Percentiles rank a stretch among this genome's conserved stretches.
phyloP scores from a whole-genome alignment of 2,113 vertebrate genomes.

The Ceyx cyanopectus region DNA sequence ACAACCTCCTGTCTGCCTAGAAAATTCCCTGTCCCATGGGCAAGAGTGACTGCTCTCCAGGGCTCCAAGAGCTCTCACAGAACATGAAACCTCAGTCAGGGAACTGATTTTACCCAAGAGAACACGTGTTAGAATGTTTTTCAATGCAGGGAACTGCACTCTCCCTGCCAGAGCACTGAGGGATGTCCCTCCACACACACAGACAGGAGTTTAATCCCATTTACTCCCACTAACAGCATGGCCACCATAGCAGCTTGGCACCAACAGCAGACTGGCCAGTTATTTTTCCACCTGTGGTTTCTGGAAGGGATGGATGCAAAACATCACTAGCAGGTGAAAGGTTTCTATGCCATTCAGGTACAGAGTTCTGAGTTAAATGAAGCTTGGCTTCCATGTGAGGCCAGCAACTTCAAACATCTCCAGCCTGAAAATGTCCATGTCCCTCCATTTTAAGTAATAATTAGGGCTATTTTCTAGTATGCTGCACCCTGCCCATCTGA shows the following conservation, averaged over 20 bases:
- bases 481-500: neutral
- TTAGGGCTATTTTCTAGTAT: neutral
- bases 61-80: neutral
- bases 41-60: neutral
- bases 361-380: neutral
- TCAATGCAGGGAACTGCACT: accelerated
- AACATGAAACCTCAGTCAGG: neutral
- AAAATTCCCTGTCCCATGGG: neutral
- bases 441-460: neutral
- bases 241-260: neutral
- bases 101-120: neutral
- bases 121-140: neutral
- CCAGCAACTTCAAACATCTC: neutral
- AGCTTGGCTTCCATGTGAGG: neutral
- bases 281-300: neutral
- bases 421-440: neutral
- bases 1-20: neutral
- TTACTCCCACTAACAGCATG: accelerated
- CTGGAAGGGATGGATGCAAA: neutral
- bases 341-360: neutral
- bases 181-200: neutral
- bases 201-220: accelerated
- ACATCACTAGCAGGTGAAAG: neutral
- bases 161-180: neutral
- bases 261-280: accelerated